Base-by-base conservation (phyloP, 2,113 vertebrate species). In the Nycticorax nycticorax region DNA sequence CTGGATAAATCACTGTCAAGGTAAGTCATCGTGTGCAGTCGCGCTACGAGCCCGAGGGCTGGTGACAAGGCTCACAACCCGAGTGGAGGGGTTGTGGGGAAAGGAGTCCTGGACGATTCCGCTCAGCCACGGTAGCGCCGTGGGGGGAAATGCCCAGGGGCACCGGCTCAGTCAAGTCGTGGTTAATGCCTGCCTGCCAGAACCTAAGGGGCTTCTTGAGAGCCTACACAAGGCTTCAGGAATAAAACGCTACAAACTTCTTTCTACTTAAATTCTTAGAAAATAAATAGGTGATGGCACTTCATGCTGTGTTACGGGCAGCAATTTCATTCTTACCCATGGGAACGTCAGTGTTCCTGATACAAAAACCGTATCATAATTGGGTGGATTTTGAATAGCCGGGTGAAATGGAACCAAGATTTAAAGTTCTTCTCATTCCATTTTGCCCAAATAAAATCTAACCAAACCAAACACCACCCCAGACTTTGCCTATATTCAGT, bases 61-160 rank as follows among this genome's bases (percentile, higher is more conserved):
- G 33, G 14, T 60, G 21, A 10, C 12, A 35, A 45, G 18, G 64
- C 52, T 85, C 35, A 6, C 26, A 32, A 3, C 18, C 41, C 24
- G 14, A 67, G 55, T 16, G 39, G 39, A 56, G 41, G 37, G 23
- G 24, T 12, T 41, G 17, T 27, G 82, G 47, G 32, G 53, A 90
- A 39, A 56, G 14, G 8, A 24, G 19, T 30, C 45, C 35, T 9
- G 18, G 50, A 33, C 57, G 43, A 19, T 67, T 55, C 53, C 24
- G 48, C 32, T 57, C 71, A 59, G 52, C 56, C 18, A 20, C 1
- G 10, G 45, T 22, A 60, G 39, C 11, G 19, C 18, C 56, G 33
- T 0, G 2, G 1, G 39, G 59, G 22, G 81, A 71, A 55, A 22
- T 33, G 24, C 21, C 50, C n/a, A 5, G 55, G 10, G 33, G 12